Base-by-base conservation (phyloP, 2,888 invertebrate species). In the Euzophera pinguis region DNA sequence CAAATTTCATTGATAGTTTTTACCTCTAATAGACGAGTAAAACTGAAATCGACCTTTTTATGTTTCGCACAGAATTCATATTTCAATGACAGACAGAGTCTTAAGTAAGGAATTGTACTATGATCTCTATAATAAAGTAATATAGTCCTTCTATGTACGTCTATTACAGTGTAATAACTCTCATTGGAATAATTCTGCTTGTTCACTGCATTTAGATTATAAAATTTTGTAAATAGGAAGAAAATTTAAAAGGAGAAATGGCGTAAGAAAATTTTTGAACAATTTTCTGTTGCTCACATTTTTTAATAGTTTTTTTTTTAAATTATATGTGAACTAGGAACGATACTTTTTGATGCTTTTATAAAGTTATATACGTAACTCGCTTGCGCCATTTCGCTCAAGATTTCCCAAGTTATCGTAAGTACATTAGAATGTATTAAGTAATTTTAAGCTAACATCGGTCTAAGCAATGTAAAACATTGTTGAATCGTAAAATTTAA, bases 391-490 rank as follows among this genome's bases (percentile, higher is more conserved):
- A 55, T 45, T 43, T 34, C 42, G 29, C 38, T 51, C 41, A 37
- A 39, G 35, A 53, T 39, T 56, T 49, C 53, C 35, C 38, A 48
- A 53, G 52, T 38, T 57, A 57, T 50, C 61, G 48, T 71, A 73
- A 73, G 72, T 75, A 76, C 72, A 73, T 67, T 69, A 73, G 64
- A 52, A 9, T 65, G 53, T 71, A 67, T 63, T 32, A 32, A 32
- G 59, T 63, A 49, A 37, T 54, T 35, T 3, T 66, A 67, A 68
- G 64, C 58, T 54, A 62, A 47, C 55, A 62, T 51, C 67, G 61
- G 65, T 68, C 66, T 69, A 68, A 51, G 55, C 78, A 77, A 74
- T 78, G 79, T 79, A 55, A 72, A 64, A 79, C 78, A 77, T 79
- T 76, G 76, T 69, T 58, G 51, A 64, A 63, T 57, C 60, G 56